Conservation (phyloP, 2,113 vertebrate species). For the Glaucidium brasilianum region DNA sequence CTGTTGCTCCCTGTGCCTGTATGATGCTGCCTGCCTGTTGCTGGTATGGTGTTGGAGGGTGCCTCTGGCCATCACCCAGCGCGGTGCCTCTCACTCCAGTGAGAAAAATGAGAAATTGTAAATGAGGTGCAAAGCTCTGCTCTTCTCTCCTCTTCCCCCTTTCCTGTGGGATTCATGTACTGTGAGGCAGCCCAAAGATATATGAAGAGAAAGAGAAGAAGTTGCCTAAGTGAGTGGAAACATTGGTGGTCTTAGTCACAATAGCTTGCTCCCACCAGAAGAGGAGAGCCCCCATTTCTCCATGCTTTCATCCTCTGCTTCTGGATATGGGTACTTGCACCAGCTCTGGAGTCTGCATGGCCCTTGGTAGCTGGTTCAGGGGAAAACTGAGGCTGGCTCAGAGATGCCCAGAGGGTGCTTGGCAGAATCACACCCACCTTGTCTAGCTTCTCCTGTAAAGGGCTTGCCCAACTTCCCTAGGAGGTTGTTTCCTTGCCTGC, state of each 20-base stretch:
- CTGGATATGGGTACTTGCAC: fast-evolving
- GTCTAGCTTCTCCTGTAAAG: not conserved
- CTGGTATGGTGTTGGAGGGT: not conserved
- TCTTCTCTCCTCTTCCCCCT: not conserved
- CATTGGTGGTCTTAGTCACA: not conserved
- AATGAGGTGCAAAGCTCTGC: not conserved
- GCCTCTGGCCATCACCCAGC: not conserved
- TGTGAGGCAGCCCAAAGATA: not conserved
- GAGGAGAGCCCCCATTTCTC: not conserved
- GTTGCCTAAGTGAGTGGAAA: not conserved
- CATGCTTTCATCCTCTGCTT: not conserved
- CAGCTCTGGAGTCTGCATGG: fast-evolving
- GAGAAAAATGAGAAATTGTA: not conserved
- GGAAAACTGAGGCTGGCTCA: not conserved
- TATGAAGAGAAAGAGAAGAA: not conserved
- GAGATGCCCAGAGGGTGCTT: not conserved
- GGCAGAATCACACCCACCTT: not conserved
- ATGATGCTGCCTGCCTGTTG: fast-evolving
- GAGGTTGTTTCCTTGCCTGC: not conserved
- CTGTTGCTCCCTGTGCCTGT: not conserved
- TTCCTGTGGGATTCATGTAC: not conserved
- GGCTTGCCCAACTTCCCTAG: not conserved
- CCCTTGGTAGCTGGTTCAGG: not conserved
- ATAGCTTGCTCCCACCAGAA: not conserved
- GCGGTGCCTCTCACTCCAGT: fast-evolving